Conservation (phyloP, 2,113 vertebrate species). For the Pipra filicauda region DNA sequence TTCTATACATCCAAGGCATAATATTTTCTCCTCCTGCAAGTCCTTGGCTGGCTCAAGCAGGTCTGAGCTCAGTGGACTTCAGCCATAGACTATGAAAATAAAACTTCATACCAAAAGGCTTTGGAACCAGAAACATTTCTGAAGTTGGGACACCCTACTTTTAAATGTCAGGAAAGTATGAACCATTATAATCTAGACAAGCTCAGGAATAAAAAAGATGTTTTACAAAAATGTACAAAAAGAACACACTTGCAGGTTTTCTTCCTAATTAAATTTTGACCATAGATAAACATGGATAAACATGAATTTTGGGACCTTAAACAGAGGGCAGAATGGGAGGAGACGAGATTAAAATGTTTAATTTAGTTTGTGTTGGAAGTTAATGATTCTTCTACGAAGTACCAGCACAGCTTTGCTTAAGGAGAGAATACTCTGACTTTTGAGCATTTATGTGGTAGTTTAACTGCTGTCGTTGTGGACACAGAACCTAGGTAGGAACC, state of each 20-base stretch:
- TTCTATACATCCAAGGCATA: not conserved
- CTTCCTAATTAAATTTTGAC: conserved; percentile 30
- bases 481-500: conserved; percentile 66
- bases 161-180: not conserved
- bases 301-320: conserved; percentile 29
- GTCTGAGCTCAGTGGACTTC: not conserved
- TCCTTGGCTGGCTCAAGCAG: not conserved
- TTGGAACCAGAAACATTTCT: not conserved
- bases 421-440: not conserved
- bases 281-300: not conserved
- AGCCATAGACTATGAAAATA: not conserved
- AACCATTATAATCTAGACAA: not conserved
- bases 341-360: conserved; percentile 35
- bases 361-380: conserved; percentile 46
- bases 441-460: not conserved
- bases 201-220: not conserved
- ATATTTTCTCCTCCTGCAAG: not conserved
- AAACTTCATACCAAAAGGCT: not conserved
- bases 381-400: conserved; percentile 71
- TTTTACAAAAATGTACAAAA: not conserved
- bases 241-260: not conserved
- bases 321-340: conserved; percentile 43
- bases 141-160: not conserved
- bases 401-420: conserved; percentile 33
- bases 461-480: not conserved